Base-by-base conservation (phyloP, 2,113 vertebrate genomes). In the Ellobius talpinus region DNA sequence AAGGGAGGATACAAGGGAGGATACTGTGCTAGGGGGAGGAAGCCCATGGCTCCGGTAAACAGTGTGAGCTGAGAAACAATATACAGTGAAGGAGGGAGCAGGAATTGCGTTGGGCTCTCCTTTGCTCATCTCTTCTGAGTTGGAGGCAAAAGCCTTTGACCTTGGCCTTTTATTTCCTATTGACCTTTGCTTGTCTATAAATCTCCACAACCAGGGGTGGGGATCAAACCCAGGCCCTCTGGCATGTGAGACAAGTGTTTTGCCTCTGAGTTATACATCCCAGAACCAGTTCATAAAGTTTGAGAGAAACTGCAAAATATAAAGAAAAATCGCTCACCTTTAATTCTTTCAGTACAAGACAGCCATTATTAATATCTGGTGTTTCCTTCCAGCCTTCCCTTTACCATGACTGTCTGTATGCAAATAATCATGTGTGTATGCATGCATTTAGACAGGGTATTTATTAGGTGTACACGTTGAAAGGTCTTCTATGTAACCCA, bases 271-370 rank as follows among this genome's bases (percentile, higher is more conserved):
- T 39, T 52, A 31, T 7, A 39, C 42, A 84, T 45, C 39, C 24
- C 55, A 33, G 23, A 11, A 33, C 45, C 66, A 68, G 29, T 12
- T 89, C 68, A 91, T 63, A 89, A 95, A 86, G n/a, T 68, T 89
- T 74, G 63, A 95, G 92, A 96, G 72, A 82, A 92, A 94, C 47
- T 61, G 52, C 36, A 91, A 91, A 87, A 16, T 89, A 63, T 45
- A 47, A 70, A 50, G 73, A 77, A 78, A 39, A 86, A 39, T 17
- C 42, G 65, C 39, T 42, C 45, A 72, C 55, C 19, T 74, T 1
- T 50, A 82, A 63, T 45, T 63, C 84, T 70, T 63, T 79, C 66
- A 58, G 26, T 65, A 31, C 13, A 5, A 86, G 52, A 58, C 3
- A 68, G 87, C 0, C 55, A 73, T 63, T 79, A 50, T 31, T 87